Percentiles rank a stretch among this genome's conserved stretches.
Conservation (phyloP, 2,888 invertebrate genomes). For the Erpobdella octoculata region DNA sequence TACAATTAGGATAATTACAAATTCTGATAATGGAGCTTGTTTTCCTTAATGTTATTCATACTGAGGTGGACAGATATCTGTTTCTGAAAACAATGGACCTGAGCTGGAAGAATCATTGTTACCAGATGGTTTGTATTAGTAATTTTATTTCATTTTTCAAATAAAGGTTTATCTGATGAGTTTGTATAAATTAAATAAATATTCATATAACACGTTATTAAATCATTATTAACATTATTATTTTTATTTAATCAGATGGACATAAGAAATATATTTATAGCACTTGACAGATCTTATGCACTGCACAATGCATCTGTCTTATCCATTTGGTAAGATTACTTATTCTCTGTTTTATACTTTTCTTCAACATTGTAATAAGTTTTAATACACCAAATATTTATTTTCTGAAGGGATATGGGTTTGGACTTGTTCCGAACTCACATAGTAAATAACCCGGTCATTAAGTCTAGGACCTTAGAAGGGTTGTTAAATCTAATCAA, state of each 20-base stretch:
- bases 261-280: slow-evolving; percentile 95
- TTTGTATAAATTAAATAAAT: no score
- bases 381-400: no score
- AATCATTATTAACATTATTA: neutral
- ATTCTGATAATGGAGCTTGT: neutral
- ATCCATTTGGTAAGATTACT: slow-evolving; percentile 76
- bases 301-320: slow-evolving; percentile 85
- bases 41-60: neutral
- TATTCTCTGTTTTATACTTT: no score
- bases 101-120: slow-evolving; percentile 90
- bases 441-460: slow-evolving; percentile 73
- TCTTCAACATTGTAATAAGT: no score
- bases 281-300: slow-evolving; percentile 91
- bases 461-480: slow-evolving; percentile 85
- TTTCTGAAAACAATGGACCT: slow-evolving; percentile 87
- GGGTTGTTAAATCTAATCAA: slow-evolving; percentile 85
- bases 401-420: slow-evolving; percentile 94
- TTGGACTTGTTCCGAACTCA: slow-evolving; percentile 85
- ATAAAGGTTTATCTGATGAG: no score
- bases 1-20: no score
- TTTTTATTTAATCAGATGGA: slow-evolving; percentile 67
- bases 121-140: slow-evolving; percentile 66
- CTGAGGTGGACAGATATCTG: slow-evolving; percentile 73
- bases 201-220: no score
- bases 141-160: neutral